These are phyloP conservation scores for Emydura subglobosa DNA, from an alignment of 2,113 vertebrate genomes.

Conservation along the genomic window DNA sequence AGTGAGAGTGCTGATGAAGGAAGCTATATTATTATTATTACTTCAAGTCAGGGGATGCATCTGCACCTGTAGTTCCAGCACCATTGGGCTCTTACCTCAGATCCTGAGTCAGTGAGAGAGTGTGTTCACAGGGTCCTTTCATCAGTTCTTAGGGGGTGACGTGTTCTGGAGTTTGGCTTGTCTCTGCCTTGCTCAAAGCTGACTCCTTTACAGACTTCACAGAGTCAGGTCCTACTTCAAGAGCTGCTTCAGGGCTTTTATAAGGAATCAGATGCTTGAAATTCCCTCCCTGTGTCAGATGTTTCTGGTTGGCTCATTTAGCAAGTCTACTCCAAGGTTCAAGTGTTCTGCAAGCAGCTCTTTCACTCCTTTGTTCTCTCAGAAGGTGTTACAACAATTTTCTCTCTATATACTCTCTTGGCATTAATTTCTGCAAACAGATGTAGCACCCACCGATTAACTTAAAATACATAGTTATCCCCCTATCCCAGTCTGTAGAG, in stretches of 20 bases:
- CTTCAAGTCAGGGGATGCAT: too few relatives aligned
- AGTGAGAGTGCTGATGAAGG: too few relatives aligned
- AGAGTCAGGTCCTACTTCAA: not conserved
- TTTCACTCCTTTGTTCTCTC: not conserved
- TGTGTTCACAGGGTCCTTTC: not conserved
- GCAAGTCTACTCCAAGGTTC: not conserved
- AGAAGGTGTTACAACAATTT: slow-evolving; percentile 15
- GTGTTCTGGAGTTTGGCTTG: not conserved
- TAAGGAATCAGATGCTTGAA: not conserved
- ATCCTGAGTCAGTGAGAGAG: not conserved
- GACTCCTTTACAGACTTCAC: not conserved
- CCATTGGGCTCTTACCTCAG: not conserved
- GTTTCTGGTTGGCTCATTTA: not conserved
- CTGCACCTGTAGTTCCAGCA: too few relatives aligned
- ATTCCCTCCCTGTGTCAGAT: not conserved
- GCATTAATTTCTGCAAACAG: not conserved
- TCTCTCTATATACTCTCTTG: slow-evolving; percentile 34
- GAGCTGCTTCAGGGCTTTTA: not conserved
- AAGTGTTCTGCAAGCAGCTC: not conserved
- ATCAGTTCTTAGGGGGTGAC: not conserved
- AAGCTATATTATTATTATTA: too few relatives aligned
- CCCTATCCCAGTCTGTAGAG: not conserved
- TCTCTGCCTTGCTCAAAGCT: not conserved
- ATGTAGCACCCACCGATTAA: not conserved
- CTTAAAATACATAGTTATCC: not conserved